Percentiles rank a stretch among this genome's conserved stretches.
Conservation (phyloP, 2,888 invertebrate species). For the Amphipoea lucens region DNA sequence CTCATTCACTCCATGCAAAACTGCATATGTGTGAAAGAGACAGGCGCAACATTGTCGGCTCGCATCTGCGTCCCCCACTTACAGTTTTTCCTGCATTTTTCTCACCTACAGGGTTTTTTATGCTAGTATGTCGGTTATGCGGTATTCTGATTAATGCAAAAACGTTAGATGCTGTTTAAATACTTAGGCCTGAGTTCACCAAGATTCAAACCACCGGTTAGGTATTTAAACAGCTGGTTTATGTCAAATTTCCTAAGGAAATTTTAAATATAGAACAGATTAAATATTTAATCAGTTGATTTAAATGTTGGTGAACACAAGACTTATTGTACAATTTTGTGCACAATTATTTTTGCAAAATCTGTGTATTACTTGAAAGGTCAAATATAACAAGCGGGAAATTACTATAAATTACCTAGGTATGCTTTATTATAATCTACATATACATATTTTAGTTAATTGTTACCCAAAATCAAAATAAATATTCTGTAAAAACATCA, state of each 20-base stretch:
- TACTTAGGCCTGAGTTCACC: too few relatives aligned
- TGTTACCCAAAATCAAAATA: neutral
- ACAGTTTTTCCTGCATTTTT: constrained; percentile 77
- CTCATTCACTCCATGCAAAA: constrained; percentile 44
- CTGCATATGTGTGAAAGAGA: constrained; percentile 63
- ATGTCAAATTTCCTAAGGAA: too few relatives aligned
- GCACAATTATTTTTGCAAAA: neutral
- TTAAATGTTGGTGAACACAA: too few relatives aligned
- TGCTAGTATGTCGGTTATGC: constrained; percentile 67
- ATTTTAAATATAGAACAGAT: too few relatives aligned
- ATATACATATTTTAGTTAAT: constrained; percentile 1
- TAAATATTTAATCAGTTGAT: too few relatives aligned
- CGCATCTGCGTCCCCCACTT: constrained; percentile 75
- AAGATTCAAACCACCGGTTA: too few relatives aligned
- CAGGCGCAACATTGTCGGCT: constrained; percentile 63
- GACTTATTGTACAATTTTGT: neutral
- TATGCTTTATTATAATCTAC: neutral
- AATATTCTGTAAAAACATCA: neutral
- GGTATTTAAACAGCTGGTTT: too few relatives aligned
- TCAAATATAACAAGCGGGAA: neutral
- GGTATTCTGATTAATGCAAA: constrained; percentile 49
- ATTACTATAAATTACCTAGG: neutral
- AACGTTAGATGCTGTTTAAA: constrained; percentile 50
- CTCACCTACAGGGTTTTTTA: constrained; percentile 72
- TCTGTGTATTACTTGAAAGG: constrained; percentile 1